A percentile compares a stretch with the other conserved stretches of the same genome.
Evolutionary conservation across 2,888 invertebrate genomes (phyloP).

Genomic region (Drosophila subquinaria): DNA sequence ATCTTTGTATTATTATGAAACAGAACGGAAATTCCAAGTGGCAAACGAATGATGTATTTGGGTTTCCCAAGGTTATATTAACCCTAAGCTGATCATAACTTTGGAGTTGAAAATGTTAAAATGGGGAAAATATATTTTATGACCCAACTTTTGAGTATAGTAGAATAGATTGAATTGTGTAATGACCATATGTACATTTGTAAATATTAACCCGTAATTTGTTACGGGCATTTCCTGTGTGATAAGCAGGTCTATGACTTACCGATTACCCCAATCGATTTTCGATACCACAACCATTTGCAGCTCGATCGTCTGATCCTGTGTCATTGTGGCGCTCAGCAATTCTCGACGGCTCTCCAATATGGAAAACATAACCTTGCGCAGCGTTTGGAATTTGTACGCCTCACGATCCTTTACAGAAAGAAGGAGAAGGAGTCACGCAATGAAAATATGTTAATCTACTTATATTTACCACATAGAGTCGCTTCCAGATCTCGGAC

Average conservation of each 20-base stretch:
- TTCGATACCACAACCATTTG: conserved; percentile 95
- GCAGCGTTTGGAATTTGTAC: conserved; percentile 93
- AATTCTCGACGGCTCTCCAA: conserved; percentile 94
- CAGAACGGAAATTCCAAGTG: not conserved
- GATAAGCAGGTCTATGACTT: conserved; percentile 81
- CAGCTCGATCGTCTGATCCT: conserved; percentile 95
- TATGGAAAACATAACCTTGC: conserved; percentile 95
- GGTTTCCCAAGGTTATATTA: not conserved
- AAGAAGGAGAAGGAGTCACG: conserved; percentile 26
- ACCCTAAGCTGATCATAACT: not conserved
- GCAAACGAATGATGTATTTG: not conserved
- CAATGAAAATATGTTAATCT: not conserved
- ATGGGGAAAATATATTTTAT: not conserved
- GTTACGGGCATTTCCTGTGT: not conserved
- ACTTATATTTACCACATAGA: conserved; percentile 92
- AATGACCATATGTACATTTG: not conserved
- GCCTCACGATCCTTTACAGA: conserved; percentile 90
- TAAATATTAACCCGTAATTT: not conserved
- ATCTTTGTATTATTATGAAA: not conserved
- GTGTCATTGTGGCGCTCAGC: conserved; percentile 94
- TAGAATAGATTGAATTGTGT: not conserved
- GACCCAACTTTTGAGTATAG: not conserved
- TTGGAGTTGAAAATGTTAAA: not conserved
- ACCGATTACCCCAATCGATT: conserved; percentile 99
- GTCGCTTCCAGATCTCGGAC: conserved; percentile 96